Base-by-base conservation (phyloP, 2,797 vertebrate species). In the Diplodus sargus region DNA sequence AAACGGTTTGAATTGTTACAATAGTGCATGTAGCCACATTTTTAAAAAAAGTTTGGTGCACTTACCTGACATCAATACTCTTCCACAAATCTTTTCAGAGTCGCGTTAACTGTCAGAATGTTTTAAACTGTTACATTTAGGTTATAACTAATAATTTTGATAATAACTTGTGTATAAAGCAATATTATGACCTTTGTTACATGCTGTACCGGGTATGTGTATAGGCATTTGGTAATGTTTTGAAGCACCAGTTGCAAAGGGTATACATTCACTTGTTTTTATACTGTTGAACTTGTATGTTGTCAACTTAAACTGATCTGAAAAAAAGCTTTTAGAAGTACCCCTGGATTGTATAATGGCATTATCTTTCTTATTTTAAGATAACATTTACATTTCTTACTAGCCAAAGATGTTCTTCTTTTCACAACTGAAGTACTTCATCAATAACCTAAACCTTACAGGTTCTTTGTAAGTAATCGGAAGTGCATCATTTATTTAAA, bases 401-500 rank as follows among this genome's bases (percentile, higher is more conserved):
- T 91, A 87, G 87, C 93, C 91, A 92, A 94, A 93, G 89, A 78
- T 78, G 25, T 85, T 85, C 79, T 71, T 80, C 16, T 78, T 62
- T 84, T 74, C 78, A 63, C 56, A 85, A 79, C n/a, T 59, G 51
- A 58, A 70, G 12, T 78, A 71, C 76, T 85, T 72, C 80, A 66
- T 79, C 53, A 78, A 54, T 88, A 89, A 84, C 68, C 73, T 76
- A 87, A 84, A 90, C 72, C 68, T 83, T 83, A 85, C 79, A 86
- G 69, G 67, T 80, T 83, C 28, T 74, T 79, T 89, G 69, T 82
- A 90, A 89, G 85, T 88, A 80, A 79, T 70, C 85, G 77, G 69
- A 87, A 79, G 69, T 88, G 72, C 85, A 84, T 84, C 85, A 83
- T 90, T 79, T 90, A 87, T 93, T 88, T 92, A 88, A 92, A 85